Conservation (phyloP, 2,888 invertebrate genomes). For the Drosophila bunnanda region DNA sequence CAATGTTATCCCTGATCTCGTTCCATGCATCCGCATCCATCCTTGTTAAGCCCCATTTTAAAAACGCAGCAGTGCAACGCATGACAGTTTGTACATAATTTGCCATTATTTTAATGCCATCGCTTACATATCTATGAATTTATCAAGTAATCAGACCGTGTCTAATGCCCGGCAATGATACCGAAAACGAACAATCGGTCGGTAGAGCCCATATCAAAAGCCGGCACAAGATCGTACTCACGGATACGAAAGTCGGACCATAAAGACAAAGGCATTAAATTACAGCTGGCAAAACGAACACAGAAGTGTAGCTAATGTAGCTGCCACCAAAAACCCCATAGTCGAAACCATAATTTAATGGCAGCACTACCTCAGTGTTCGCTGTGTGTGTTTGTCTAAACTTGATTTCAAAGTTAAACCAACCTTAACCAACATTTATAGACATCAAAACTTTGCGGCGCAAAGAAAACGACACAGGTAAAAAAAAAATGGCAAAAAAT, state of each 20-base stretch:
- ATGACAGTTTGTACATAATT: conserved; percentile 45
- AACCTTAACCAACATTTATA: conserved; percentile 77
- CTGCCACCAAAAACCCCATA: conserved; percentile 22
- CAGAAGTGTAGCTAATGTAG: conserved; percentile 46
- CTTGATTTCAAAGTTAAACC: conserved; percentile 78
- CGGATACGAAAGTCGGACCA: conserved; percentile 46
- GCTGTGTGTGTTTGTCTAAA: conserved; percentile 56
- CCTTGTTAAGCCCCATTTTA: background rate
- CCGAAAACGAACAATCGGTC: conserved; percentile 43
- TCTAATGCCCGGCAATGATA: conserved; percentile 72
- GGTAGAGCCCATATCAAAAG: conserved; percentile 18
- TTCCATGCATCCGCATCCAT: background rate
- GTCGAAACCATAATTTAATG: conserved; percentile 50
- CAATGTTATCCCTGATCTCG: conserved; percentile 7
- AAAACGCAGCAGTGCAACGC: conserved; percentile 2
- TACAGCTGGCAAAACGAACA: conserved; percentile 46
- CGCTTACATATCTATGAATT: conserved; percentile 70
- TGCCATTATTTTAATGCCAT: conserved; percentile 61
- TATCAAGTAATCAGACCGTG: conserved; percentile 78
- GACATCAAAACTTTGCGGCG: conserved; percentile 64
- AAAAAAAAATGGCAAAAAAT: conserved; percentile 20
- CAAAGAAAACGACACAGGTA: conserved; percentile 43
- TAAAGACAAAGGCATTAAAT: conserved; percentile 71
- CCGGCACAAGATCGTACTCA: conserved; percentile 51
- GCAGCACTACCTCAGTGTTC: conserved; percentile 26